Percentiles rank a stretch among this genome's conserved stretches.
Conservation (phyloP, 2,888 invertebrate species). For the Phrixothrix hirtus region DNA sequence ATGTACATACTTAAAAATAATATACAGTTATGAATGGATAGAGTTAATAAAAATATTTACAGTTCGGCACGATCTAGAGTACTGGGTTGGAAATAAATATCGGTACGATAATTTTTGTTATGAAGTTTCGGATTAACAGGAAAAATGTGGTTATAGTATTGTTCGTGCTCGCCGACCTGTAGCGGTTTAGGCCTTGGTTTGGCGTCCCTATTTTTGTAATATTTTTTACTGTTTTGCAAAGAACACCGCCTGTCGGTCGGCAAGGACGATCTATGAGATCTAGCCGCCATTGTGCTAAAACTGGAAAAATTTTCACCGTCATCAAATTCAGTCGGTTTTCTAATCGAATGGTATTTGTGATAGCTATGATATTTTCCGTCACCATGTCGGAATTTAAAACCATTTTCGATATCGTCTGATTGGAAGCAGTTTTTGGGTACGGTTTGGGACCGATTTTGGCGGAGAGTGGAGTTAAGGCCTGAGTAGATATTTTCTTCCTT, state of each 20-base stretch:
- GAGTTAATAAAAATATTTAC: slow-evolving; percentile 45
- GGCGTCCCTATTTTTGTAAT: slow-evolving; percentile 46
- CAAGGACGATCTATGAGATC: slow-evolving; percentile 40
- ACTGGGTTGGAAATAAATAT: slow-evolving; percentile 51
- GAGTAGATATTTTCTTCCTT: slow-evolving; percentile 47
- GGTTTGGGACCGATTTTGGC: slow-evolving; percentile 39
- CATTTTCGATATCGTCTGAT: slow-evolving; percentile 46
- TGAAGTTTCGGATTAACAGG: slow-evolving; percentile 50
- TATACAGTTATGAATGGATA: background rate
- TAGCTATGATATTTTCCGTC: slow-evolving; percentile 49
- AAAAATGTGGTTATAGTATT: slow-evolving; percentile 66
- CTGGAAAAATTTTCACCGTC: slow-evolving; percentile 45
- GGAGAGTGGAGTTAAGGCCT: slow-evolving; percentile 44
- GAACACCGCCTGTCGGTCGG: slow-evolving; percentile 37
- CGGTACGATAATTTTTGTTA: slow-evolving; percentile 40
- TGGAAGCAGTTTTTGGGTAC: slow-evolving; percentile 48
- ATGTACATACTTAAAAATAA: too few relatives aligned
- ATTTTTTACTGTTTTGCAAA: slow-evolving; percentile 35
- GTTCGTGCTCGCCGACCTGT: slow-evolving; percentile 61
- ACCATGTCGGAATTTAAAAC: slow-evolving; percentile 37
- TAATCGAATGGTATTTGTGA: slow-evolving; percentile 45
- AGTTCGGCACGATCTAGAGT: slow-evolving; percentile 53
- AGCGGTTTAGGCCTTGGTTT: slow-evolving; percentile 63
- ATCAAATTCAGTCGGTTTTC: slow-evolving; percentile 38
- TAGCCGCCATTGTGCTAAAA: slow-evolving; percentile 43